Percentiles rank a stretch among this genome's conserved stretches.
Conservation (phyloP, 2,113 vertebrate species). For the Engystomops pustulosus region DNA sequence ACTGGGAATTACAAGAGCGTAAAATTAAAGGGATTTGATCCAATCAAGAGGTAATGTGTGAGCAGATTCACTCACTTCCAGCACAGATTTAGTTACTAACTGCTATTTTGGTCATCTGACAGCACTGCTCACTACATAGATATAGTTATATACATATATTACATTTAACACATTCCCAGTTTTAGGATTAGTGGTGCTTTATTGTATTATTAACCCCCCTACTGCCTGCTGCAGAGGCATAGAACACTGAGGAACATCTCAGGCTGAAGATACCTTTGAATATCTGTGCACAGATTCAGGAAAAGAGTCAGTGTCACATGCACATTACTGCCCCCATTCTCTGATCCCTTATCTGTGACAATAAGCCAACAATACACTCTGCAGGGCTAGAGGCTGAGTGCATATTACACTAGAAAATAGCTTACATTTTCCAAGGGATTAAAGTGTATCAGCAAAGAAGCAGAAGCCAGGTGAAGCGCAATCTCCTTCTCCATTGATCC, state of each 20-base stretch:
- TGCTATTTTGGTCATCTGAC: constrained; percentile 50
- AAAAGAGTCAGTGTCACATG: constrained; percentile 63
- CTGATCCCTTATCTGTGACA: constrained; percentile 75
- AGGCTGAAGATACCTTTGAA: constrained; percentile 67
- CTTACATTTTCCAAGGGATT: constrained; percentile 69
- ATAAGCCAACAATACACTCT: constrained; percentile 71
- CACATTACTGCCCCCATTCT: constrained; percentile 69
- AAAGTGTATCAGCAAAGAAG: constrained; percentile 66
- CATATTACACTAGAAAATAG: constrained; percentile 71
- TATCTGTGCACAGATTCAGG: constrained; percentile 65
- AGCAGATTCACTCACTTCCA: constrained; percentile 62
- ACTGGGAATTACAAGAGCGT: constrained; percentile 62
- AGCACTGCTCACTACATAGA: background rate
- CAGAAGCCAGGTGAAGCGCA: constrained; percentile 70
- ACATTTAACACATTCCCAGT: background rate
- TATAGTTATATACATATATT: background rate
- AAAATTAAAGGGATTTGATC: constrained; percentile 66
- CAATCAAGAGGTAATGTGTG: constrained; percentile 66
- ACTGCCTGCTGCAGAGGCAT: constrained; percentile 21
- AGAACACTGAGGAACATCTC: background rate
- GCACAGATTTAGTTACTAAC: constrained; percentile 51
- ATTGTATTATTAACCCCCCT: constrained; percentile 59
- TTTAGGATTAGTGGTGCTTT: constrained; percentile 45
- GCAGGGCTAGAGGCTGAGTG: constrained; percentile 73
- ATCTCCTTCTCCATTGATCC: constrained; percentile 62